Percentiles rank a stretch among this genome's conserved stretches.
phyloP scores from a whole-genome alignment of 2,797 vertebrate species.

The Manis pentadactyla region DNA sequence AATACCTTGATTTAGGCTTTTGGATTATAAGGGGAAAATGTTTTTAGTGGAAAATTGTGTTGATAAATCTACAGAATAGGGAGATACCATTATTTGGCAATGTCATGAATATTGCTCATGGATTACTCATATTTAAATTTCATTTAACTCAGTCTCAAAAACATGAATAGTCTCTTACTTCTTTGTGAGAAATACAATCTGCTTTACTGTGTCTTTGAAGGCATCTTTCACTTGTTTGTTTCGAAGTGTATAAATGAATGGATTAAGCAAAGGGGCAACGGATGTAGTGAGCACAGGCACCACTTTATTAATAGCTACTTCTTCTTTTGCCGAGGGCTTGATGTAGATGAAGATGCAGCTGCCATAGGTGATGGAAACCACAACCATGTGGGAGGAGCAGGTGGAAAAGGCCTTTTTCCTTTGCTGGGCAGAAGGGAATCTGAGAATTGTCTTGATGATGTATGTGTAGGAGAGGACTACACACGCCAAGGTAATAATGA shows the following conservation, averaged over 20 bases:
- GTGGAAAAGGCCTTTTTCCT: constrained; percentile 78
- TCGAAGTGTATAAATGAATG: constrained; percentile 77
- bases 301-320: constrained; percentile 74
- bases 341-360: constrained; percentile 84
- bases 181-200: constrained; percentile 48
- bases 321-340: constrained; percentile 77
- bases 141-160: not conserved
- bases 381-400: constrained; percentile 72
- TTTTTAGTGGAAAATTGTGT: not conserved
- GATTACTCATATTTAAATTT: not conserved
- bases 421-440: constrained; percentile 69
- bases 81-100: not conserved
- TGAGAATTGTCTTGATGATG: constrained; percentile 71
- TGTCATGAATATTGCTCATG: not conserved
- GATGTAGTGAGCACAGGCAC: constrained; percentile 76
- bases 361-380: constrained; percentile 77
- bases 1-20: constrained; percentile 8
- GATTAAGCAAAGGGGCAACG: constrained; percentile 77
- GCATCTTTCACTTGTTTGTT: constrained; percentile 79
- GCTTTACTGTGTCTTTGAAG: constrained; percentile 67
- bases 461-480: constrained; percentile 69
- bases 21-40: not conserved
- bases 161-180: constrained; percentile 7
- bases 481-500: constrained; percentile 66
- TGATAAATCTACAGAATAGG: not conserved